A percentile compares a stretch with the other conserved stretches of the same genome.
These are phyloP conservation scores for Heliconius hermathena DNA, from an alignment of 1,140 invertebrate genomes.

Conservation along the genomic window DNA sequence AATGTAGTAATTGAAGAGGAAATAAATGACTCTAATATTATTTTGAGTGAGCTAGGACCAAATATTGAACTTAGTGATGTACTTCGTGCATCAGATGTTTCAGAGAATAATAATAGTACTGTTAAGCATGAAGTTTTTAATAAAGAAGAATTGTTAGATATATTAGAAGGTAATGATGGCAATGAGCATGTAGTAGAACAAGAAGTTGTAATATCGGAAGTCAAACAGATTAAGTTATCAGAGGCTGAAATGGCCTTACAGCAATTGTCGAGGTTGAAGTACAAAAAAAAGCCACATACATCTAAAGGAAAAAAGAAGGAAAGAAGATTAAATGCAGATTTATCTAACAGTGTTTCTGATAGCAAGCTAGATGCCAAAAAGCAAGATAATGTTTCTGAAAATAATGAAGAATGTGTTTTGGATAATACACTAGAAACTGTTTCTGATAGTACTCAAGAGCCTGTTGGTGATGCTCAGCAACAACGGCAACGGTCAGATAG, in stretches of 20 bases:
- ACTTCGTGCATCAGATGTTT: conserved; percentile 57
- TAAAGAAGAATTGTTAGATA: conserved; percentile 74
- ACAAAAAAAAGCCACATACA: conserved; percentile 28
- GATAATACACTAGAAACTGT: not conserved
- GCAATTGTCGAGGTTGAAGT: conserved; percentile 52
- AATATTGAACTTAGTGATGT: conserved; percentile 73
- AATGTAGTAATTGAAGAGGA: conserved; percentile 44
- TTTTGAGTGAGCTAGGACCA: conserved; percentile 64
- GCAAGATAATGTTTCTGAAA: conserved; percentile 20
- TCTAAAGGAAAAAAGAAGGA: conserved; percentile 28
- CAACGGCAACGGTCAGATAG: conserved; percentile 46
- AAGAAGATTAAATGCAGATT: conserved; percentile 16
- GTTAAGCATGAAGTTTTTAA: conserved; percentile 70
- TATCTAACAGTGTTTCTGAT: conserved; percentile 17
- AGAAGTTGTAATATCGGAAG: conserved; percentile 20
- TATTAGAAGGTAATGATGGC: conserved; percentile 73
- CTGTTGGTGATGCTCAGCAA: conserved; percentile 17
- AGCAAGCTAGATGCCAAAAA: conserved; percentile 18
- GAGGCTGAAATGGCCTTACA: conserved; percentile 63
- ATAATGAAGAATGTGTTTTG: not conserved
- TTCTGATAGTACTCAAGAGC: not conserved
- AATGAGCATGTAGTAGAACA: conserved; percentile 26
- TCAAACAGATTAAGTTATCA: conserved; percentile 29
- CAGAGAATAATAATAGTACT: conserved; percentile 68
- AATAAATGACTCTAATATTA: conserved; percentile 52